These are phyloP conservation scores for Sebastes alutus DNA, from an alignment of 2,797 vertebrate species.

Conservation along the genomic window DNA sequence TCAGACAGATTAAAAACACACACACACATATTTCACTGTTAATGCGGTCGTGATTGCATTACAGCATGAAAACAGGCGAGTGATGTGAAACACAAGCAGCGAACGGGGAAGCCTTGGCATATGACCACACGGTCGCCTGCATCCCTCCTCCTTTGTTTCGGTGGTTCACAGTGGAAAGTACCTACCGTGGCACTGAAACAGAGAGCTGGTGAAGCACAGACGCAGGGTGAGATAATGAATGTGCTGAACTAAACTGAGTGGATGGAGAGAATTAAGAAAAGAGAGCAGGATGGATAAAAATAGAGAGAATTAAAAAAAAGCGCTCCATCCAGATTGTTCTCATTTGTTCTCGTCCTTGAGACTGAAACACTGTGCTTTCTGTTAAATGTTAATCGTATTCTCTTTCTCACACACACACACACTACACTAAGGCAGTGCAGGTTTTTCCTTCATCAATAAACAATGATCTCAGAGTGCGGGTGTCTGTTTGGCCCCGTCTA, in stretches of 20 bases:
- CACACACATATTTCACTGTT: constrained; percentile 12
- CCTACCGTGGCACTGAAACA: constrained; percentile 1
- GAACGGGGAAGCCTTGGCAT: constrained; percentile 11
- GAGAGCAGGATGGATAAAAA: neutral
- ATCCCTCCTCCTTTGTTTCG: neutral
- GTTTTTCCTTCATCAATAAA: neutral
- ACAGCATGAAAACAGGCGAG: constrained; percentile 23
- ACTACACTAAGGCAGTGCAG: neutral
- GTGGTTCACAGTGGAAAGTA: constrained; percentile 10
- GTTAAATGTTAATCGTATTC: constrained; percentile 4
- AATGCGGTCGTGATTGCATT: constrained; percentile 40
- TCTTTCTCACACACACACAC: neutral
- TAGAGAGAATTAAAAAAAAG: neutral
- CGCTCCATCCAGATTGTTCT: neutral
- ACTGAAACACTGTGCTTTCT: neutral
- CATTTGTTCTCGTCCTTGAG: constrained; percentile 16
- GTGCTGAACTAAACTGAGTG: neutral
- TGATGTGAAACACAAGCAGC: constrained; percentile 39
- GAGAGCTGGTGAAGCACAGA: neutral
- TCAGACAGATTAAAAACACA: constrained; percentile 12
- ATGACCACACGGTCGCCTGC: constrained; percentile 1
- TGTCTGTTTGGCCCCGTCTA: neutral
- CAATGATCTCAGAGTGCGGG: neutral
- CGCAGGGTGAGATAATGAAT: neutral
- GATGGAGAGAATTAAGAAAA: neutral